Conservation (phyloP, 2,888 invertebrate genomes). For the Drosophila neonasuta region DNA sequence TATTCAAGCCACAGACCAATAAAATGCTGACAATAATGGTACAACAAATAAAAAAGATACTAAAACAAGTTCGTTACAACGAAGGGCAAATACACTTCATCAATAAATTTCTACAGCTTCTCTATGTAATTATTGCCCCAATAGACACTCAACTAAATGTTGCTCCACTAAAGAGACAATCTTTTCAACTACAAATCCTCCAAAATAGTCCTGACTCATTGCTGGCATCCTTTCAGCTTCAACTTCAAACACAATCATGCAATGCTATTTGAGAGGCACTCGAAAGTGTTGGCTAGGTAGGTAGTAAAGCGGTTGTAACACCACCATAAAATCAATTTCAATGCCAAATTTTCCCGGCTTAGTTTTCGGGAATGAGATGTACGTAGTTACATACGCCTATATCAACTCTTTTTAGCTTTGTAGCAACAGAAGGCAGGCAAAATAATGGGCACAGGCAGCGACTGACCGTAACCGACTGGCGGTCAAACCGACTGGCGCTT, state of each 20-base stretch:
- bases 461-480: slow-evolving; percentile 24
- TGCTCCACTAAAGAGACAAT: too few species aligned
- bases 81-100: slow-evolving; percentile 15
- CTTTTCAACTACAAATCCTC: not conserved
- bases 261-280: slow-evolving; percentile 1
- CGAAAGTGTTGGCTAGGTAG: slow-evolving; percentile 3
- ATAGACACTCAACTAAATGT: too few species aligned
- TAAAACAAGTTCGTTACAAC: not conserved
- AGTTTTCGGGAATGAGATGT: slow-evolving; percentile 24
- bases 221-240: not conserved
- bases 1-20: slow-evolving; percentile 40
- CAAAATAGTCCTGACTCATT: slow-evolving; percentile 1
- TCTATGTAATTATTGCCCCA: too few species aligned
- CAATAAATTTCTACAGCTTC: not conserved
- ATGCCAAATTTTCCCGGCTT: slow-evolving; percentile 55
- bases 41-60: slow-evolving; percentile 8
- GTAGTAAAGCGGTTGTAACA: slow-evolving; percentile 35
- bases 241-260: not conserved
- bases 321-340: slow-evolving; percentile 59
- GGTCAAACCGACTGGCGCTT: slow-evolving; percentile 63
- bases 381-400: not conserved
- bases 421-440: slow-evolving; percentile 15
- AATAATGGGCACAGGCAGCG: not conserved
- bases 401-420: slow-evolving; percentile 19
- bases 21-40: slow-evolving; percentile 27